Base-by-base conservation (phyloP, 2,888 invertebrate genomes). In the Venusia cambrica region DNA sequence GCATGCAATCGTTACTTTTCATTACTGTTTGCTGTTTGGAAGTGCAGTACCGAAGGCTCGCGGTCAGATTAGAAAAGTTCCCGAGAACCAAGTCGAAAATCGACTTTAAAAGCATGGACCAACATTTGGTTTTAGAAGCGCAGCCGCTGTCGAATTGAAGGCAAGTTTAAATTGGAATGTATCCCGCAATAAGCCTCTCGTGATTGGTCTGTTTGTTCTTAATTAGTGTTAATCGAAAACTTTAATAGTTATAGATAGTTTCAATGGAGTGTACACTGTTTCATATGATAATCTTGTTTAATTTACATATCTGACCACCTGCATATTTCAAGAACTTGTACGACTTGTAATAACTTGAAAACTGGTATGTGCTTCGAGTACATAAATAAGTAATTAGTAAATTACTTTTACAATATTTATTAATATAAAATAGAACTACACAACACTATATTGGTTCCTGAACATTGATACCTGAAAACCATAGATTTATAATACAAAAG, bases 151-250 rank as follows among this genome's bases (percentile, higher is more conserved):
- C 68, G 69, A 78, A 80, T 83, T 76, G 78, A 78, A 78, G 73
- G 76, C 71, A 85, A 87, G 66, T 87, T 87, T 87, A 87, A 87
- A 85, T 87, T 85, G 87, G 84, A 85, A 85, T 83, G 81, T 81
- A 85, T 80, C 84, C 80, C 75, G 70, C 80, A 79, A 78, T 85
- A 85, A 85, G 83, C 84, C 80, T 73, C 76, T 74, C 68, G 71
- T 75, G 85, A 87, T 84, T 85, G 83, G 83, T 64, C 85, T 81
- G 83, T 83, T 85, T 80, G 78, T 76, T 79, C 73, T 76, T 83
- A 87, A 87, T 85, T 84, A 83, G 80, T 81, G 84, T 84, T 83
- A 85, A 87, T 83, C 74, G 83, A 59, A 68, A 74, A 69, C 67
- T 81, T 68, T 62, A 62, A 61, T 66, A 61, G 18, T 14, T 40